Conservation (phyloP, 2,888 invertebrate genomes). For the Ctenicera cuprea region DNA sequence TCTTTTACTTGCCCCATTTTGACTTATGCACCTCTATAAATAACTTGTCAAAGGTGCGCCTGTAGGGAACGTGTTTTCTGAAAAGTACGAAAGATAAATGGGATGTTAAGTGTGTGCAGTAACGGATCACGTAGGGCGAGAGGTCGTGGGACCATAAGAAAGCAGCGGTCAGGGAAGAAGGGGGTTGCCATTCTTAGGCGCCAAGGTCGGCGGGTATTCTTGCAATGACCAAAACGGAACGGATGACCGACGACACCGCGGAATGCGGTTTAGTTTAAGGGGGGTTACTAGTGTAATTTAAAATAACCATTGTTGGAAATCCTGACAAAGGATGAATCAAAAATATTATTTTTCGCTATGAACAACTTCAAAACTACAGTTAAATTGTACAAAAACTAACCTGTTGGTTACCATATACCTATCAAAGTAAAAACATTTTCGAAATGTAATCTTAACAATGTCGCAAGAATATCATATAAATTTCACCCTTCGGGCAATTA, state of each 20-base stretch:
- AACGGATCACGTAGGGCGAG: constrained; percentile 54
- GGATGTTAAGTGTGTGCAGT: constrained; percentile 33
- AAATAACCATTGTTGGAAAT: constrained; percentile 3
- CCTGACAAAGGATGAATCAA: background rate
- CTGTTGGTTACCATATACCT: too few species aligned
- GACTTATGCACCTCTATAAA: background rate
- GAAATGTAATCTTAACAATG: too few species aligned
- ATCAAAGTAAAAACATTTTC: too few species aligned
- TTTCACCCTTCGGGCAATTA: too few species aligned
- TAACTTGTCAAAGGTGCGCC: constrained; percentile 11
- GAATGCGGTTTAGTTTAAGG: constrained; percentile 39
- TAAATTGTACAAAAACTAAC: too few species aligned
- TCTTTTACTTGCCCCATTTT: background rate
- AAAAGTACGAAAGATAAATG: constrained; percentile 20
- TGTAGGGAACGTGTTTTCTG: constrained; percentile 7
- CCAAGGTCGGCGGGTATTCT: constrained; percentile 61
- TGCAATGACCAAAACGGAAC: constrained; percentile 59
- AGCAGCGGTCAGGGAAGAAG: constrained; percentile 50
- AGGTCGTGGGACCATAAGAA: constrained; percentile 59
- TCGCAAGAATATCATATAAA: too few species aligned
- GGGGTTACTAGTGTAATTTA: constrained; percentile 10
- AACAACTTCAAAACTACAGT: too few species aligned
- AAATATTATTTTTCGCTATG: background rate
- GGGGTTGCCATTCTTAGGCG: constrained; percentile 59
- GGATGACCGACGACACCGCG: constrained; percentile 49